Percentiles rank a stretch among this genome's conserved stretches.
These are phyloP conservation scores for Chelonus formosanus DNA, from an alignment of 2,888 invertebrate genomes.

Conservation along the genomic window DNA sequence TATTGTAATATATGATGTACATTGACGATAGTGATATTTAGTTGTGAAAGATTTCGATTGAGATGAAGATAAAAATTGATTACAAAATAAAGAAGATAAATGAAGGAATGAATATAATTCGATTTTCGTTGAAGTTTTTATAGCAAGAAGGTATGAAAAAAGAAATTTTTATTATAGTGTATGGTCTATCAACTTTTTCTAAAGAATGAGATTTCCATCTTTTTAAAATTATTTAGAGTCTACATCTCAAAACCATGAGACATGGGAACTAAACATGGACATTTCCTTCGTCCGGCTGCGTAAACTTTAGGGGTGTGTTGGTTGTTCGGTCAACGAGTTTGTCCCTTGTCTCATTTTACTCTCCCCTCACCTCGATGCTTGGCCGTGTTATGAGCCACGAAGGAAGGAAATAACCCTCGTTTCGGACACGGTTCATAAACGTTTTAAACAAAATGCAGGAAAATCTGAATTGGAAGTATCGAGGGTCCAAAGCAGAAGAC, in stretches of 20 bases:
- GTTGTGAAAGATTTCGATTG: no score
- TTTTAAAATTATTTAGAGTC: neutral
- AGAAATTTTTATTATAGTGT: no score
- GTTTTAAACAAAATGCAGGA: constrained; percentile 62
- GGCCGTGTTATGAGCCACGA: constrained; percentile 1
- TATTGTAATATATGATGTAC: neutral
- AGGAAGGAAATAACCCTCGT: constrained; percentile 37
- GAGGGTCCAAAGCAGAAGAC: constrained; percentile 15
- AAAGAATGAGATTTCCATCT: constrained; percentile 2
- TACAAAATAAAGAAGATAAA: no score
- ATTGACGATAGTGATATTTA: neutral
- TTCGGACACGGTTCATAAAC: constrained; percentile 63
- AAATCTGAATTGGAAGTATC: constrained; percentile 53
- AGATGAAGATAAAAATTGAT: no score
- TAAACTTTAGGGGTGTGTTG: constrained; percentile 51
- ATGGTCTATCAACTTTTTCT: neutral
- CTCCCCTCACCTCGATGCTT: constrained; percentile 7
- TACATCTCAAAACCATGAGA: constrained; percentile 37
- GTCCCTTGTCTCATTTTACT: constrained; percentile 29
- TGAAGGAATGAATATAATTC: no score
- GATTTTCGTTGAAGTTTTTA: no score
- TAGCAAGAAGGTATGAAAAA: no score
- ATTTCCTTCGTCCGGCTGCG: constrained; percentile 55
- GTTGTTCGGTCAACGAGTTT: constrained; percentile 39
- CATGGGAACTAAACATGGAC: constrained; percentile 50